Conservation (phyloP, 2,113 vertebrate genomes). For the Oncorhynchus gorbuscha region DNA sequence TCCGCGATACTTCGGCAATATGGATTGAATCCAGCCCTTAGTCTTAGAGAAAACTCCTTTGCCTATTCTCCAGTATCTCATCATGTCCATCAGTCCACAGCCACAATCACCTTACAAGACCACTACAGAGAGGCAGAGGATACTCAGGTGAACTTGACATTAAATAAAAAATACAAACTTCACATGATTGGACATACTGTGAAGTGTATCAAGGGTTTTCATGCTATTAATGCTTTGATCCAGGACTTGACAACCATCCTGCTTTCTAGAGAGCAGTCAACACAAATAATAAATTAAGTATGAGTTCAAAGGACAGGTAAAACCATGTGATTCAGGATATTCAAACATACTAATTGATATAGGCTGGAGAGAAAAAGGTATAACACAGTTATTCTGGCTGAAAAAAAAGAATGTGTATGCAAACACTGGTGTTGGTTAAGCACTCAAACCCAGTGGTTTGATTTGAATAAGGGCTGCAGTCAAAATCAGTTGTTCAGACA, state of each 20-base stretch:
- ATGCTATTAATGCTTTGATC: slow-evolving; percentile 9
- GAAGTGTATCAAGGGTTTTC: slow-evolving; percentile 57
- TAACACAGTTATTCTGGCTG: slow-evolving; percentile 35
- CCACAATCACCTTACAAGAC: slow-evolving; percentile 71
- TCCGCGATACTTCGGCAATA: too few relatives aligned
- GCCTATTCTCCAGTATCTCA: slow-evolving; percentile 61
- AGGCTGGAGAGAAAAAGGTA: slow-evolving; percentile 40
- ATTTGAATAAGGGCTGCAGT: background rate
- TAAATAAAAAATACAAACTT: slow-evolving; percentile 65
- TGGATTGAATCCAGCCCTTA: too few relatives aligned
- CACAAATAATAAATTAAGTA: slow-evolving; percentile 48
- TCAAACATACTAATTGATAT: slow-evolving; percentile 45
- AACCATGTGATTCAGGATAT: slow-evolving; percentile 53
- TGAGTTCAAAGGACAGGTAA: slow-evolving; percentile 65
- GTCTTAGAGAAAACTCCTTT: slow-evolving; percentile 12
- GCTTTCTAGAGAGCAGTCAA: slow-evolving; percentile 43
- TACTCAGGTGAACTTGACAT: slow-evolving; percentile 74
- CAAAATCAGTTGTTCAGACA: slow-evolving; percentile 11
- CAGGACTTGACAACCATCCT: slow-evolving; percentile 26
- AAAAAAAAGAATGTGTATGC: slow-evolving; percentile 10
- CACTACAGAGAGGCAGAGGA: slow-evolving; percentile 75
- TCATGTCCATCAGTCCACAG: slow-evolving; percentile 71
- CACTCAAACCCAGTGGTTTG: background rate
- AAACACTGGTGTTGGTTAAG: slow-evolving; percentile 7
- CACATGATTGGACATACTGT: slow-evolving; percentile 65